These are phyloP conservation scores for Microcebus tavaratra DNA, from an alignment of 2,113 vertebrate species.

Conservation along the genomic window DNA sequence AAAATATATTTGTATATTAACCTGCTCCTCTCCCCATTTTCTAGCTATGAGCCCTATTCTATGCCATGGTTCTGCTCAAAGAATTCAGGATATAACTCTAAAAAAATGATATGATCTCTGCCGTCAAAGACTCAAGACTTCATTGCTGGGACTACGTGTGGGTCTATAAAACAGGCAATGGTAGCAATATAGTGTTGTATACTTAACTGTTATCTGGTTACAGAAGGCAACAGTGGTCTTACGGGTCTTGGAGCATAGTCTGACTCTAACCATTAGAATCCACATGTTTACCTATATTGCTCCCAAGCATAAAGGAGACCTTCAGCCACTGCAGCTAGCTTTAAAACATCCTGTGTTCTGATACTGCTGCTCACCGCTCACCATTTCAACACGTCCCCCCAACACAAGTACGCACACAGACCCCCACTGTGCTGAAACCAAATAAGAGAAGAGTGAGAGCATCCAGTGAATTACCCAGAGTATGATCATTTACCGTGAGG, in stretches of 20 bases:
- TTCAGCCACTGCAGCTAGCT: background rate
- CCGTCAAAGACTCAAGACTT: background rate
- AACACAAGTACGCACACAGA: background rate
- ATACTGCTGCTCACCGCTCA: background rate
- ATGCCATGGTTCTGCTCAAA: background rate
- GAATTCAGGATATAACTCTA: background rate
- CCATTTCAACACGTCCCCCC: background rate
- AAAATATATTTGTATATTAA: background rate
- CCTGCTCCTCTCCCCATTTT: background rate
- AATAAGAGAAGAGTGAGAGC: background rate
- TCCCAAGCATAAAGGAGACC: constrained; percentile 12
- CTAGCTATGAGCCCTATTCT: background rate
- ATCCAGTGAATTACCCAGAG: background rate
- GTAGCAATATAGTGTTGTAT: background rate
- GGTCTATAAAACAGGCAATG: background rate
- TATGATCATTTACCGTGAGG: background rate
- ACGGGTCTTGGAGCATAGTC: background rate
- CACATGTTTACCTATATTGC: background rate
- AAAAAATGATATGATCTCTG: background rate
- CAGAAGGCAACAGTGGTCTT: background rate
- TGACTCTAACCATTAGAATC: background rate
- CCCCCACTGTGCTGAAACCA: background rate
- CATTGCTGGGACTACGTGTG: background rate
- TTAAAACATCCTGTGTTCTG: background rate
- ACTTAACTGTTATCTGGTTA: background rate